These are phyloP conservation scores for Drosophila pseudotakahashii DNA, from an alignment of 2,888 invertebrate species.

Conservation along the genomic window DNA sequence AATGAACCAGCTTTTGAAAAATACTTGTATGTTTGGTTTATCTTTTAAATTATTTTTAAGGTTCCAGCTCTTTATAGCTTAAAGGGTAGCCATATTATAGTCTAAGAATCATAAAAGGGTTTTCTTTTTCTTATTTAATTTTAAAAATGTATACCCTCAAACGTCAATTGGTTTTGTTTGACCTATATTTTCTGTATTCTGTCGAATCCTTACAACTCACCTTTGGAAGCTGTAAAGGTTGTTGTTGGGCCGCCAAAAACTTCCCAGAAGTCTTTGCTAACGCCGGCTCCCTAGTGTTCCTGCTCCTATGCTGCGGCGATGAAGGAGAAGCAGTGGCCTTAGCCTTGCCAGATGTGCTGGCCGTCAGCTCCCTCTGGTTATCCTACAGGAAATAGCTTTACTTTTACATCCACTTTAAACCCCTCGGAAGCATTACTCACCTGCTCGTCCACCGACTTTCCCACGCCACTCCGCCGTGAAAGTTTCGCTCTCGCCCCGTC, in stretches of 20 bases:
- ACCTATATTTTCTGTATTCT: background rate
- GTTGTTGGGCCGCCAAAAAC: conserved; percentile 26
- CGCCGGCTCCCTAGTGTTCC: conserved; percentile 9
- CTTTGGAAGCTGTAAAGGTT: conserved; percentile 41
- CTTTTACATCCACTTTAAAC: background rate
- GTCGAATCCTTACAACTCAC: background rate
- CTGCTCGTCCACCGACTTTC: conserved; percentile 49
- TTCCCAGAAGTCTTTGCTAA: conserved; percentile 36
- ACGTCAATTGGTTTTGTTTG: background rate
- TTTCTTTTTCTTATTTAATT: background rate
- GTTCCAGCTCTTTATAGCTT: no score
- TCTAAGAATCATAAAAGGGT: no score
- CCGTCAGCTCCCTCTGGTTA: conserved; percentile 26
- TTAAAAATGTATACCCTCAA: background rate
- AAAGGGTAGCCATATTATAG: no score
- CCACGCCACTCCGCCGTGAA: conserved; percentile 28
- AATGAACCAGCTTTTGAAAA: no score
- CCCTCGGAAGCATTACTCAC: conserved; percentile 40
- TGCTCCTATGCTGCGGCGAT: conserved; percentile 20
- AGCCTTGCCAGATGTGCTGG: conserved; percentile 22
- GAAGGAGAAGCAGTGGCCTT: conserved; percentile 10
- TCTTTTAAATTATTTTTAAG: background rate
- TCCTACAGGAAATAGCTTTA: conserved; percentile 14
- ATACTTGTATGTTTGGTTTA: no score
- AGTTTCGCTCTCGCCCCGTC: conserved; percentile 45